These are phyloP conservation scores for Arge pagana DNA, from an alignment of 2,888 invertebrate genomes.

Conservation along the genomic window DNA sequence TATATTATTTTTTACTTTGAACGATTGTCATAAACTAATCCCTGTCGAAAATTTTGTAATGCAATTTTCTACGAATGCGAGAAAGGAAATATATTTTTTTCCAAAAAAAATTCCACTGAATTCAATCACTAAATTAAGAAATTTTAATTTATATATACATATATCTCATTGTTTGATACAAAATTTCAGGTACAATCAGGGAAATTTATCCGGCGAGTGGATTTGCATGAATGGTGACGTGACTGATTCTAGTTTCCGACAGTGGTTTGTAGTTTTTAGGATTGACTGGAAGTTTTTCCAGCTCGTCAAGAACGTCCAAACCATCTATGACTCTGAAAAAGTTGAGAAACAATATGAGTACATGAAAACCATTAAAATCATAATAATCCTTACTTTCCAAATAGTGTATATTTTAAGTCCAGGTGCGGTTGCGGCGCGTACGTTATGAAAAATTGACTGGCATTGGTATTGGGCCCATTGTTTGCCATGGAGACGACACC, in stretches of 20 bases:
- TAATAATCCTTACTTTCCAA: constrained; percentile 84
- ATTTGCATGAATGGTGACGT: constrained; percentile 96
- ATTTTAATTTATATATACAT: background rate
- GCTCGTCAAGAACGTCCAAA: constrained; percentile 90
- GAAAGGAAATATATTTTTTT: too few relatives aligned
- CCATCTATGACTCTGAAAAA: constrained; percentile 93
- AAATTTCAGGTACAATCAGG: background rate
- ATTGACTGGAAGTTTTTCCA: constrained; percentile 94
- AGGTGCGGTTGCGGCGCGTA: constrained; percentile 94
- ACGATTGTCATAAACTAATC: too few relatives aligned
- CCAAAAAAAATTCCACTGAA: too few relatives aligned
- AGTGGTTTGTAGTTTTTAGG: constrained; percentile 90
- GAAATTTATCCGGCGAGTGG: constrained; percentile 77
- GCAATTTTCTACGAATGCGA: too few relatives aligned
- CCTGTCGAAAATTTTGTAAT: too few relatives aligned
- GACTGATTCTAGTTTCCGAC: constrained; percentile 84
- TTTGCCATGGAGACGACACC: constrained; percentile 98
- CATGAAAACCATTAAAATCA: constrained; percentile 1
- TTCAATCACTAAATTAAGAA: background rate
- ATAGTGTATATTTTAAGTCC: constrained; percentile 95
- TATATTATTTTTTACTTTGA: too few relatives aligned
- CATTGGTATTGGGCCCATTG: constrained; percentile 97
- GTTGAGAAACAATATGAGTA: constrained; percentile 12
- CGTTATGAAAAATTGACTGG: constrained; percentile 96
- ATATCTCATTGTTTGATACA: background rate